Evolutionary conservation across 2,797 vertebrate species (phyloP).

Genomic region (Chromis chromis): DNA sequence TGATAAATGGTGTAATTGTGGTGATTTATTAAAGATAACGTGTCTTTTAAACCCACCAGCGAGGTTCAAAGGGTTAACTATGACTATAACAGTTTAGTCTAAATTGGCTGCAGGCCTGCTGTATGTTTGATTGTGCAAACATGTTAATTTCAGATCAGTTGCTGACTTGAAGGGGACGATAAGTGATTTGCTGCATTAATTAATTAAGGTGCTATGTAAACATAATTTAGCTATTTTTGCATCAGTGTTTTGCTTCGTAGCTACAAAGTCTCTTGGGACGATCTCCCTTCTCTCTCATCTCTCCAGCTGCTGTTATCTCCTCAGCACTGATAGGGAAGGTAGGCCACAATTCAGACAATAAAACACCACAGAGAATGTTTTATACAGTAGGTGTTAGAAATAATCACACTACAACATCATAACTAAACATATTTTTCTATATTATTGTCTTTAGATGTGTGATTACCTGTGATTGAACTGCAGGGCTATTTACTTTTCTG

Average conservation of each 20-base stretch:
- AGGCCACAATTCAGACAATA: neutral
- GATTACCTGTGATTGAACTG: neutral
- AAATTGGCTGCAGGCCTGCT: neutral
- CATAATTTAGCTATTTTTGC: slow-evolving; percentile 16
- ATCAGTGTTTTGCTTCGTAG: slow-evolving; percentile 10
- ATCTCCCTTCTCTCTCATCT: slow-evolving; percentile 12
- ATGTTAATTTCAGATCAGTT: slow-evolving; percentile 22
- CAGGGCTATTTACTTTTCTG: neutral
- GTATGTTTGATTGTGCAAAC: slow-evolving; percentile 19
- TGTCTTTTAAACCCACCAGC: too few species aligned
- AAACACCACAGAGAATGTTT: neutral
- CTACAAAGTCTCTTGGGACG: slow-evolving; percentile 18
- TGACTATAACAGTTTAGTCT: neutral
- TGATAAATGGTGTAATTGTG: neutral
- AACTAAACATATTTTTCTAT: neutral
- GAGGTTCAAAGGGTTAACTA: neutral
- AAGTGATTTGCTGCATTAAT: slow-evolving; percentile 1
- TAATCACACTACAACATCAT: neutral
- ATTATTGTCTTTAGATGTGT: neutral
- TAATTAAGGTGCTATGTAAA: slow-evolving; percentile 35
- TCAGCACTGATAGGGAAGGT: neutral
- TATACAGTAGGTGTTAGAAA: neutral
- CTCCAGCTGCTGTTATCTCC: slow-evolving; percentile 3
- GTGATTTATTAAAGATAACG: too few species aligned
- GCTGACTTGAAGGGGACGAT: slow-evolving; percentile 8